Evolutionary conservation across 2,113 vertebrate species (phyloP), one percentile per base, ranked within the genome.

Genomic region (Halcyon malimbica): DNA sequence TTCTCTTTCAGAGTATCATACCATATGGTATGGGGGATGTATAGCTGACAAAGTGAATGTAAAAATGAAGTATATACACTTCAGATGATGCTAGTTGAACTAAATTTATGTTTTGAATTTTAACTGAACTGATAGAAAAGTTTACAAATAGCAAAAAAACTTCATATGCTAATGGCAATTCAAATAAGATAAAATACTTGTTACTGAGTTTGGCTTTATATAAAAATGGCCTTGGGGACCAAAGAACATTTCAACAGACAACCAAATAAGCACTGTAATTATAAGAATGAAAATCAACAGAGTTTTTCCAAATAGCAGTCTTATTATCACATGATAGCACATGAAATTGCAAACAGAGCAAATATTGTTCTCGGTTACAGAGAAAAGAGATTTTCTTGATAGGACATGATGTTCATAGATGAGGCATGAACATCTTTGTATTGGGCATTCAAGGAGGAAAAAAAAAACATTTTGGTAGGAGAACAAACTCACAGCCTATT

Each of bases 81-180:
- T 92, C 87, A 94, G 77, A 96, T 95, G 74, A 89, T 77, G 93
- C 65, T 92, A 92, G 70, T 94, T 97, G 93, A 96, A 92, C 77
- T 95, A 97, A 96, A 95, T 96, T 96, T 97, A 89, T 92, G 70
- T 77, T 91, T 92, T 75, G 74, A 69, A 95, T 92, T 96, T 94
- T 93, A 39, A 89, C 62, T 44, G 87, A 96, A 90, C 81, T 73
- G 87, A 89, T 95, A 59, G 82, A 68, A 93, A 97, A 94, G 80
- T 87, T 91, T 59, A 87, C 78, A 64, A 57, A 91, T 39, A 70
- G 37, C 65, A 91, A 83, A 83, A 83, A 96, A 95, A 65, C 50
- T 91, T 94, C 59, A 50, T 83, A 87, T 94, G 87, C 23, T 93
- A 89, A 94, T 84, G 64, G 31, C 13, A 87, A 18, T 60, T 96